Evolutionary conservation across 2,113 vertebrate species (phyloP), one percentile per base, ranked within the genome.

Genomic region (Phodopus roborovskii): DNA sequence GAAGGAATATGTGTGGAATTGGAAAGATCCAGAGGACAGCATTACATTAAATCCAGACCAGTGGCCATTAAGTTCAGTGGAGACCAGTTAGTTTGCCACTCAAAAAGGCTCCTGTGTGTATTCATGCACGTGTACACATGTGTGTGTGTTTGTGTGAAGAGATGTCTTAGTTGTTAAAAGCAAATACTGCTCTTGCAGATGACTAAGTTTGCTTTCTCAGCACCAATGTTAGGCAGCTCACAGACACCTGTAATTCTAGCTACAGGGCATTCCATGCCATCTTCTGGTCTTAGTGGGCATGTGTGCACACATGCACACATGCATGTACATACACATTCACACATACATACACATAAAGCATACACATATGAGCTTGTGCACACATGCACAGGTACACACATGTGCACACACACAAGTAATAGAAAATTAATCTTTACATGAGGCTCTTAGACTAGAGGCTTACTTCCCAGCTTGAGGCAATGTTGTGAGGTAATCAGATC

Each of bases 21-120:
- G 82, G 94, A 45, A 75, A 20, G 75, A 17, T 42, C 15, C 9
- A n/a, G 2, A 20, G 19, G 24, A 30, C 13, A 24, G 58, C 11
- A 1, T 50, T 4, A 36, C 4, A 7, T 3, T 19, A 28, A 83
- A 15, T 13, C 53, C 53, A 39, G 53, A 19, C 0, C 3, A 24
- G 17, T 12, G 53, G 39, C 2, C 24, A 5, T 3, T 28, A 22
- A 53, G 50, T 13, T 17, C 53, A 15, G 36, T 12, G 73, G 28
- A 82, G 66, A 39, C 36, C 30, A 16, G 45, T 5, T 70, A 53
- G 64, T 87, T 28, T 71, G 36, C 12, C 36, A 39, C 68, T 73
- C 85, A 56, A 56, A 71, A 88, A 33, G 50, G 42, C 20, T 50
- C 82, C 1, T 22, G 48, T 28, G 42, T 26, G 13, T 10, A 1